Percentiles rank a stretch among this genome's conserved stretches.
Evolutionary conservation across 2,888 invertebrate species (phyloP).

Genomic region (Tachina lurida): DNA sequence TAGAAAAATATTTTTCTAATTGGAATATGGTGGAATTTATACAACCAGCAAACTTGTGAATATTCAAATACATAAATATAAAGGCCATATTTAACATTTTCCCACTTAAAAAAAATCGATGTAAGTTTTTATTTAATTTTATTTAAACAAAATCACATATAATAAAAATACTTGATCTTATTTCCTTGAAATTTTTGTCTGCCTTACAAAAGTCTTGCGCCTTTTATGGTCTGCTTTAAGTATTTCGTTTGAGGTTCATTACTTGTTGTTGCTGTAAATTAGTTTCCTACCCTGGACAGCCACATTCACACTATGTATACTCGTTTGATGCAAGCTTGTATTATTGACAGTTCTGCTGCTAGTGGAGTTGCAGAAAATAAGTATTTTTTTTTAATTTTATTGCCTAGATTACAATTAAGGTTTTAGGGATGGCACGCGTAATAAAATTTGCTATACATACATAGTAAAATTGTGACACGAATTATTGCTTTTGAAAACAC

Average conservation of each 20-base stretch:
- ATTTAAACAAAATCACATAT: neutral
- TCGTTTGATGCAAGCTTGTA: neutral
- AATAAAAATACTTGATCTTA: neutral
- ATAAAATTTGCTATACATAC: too few species aligned
- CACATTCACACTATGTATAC: slow-evolving; percentile 12
- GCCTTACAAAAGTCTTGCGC: slow-evolving; percentile 39
- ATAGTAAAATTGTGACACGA: too few species aligned
- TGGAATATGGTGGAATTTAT: slow-evolving; percentile 57
- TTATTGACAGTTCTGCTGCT: neutral
- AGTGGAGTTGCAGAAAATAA: neutral
- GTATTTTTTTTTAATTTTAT: neutral
- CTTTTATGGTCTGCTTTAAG: slow-evolving; percentile 46
- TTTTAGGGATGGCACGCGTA: too few species aligned
- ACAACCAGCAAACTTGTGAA: slow-evolving; percentile 30
- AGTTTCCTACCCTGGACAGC: slow-evolving; percentile 22
- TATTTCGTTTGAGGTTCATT: slow-evolving; percentile 4
- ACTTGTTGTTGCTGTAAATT: slow-evolving; percentile 1
- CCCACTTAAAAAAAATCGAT: slow-evolving; percentile 19
- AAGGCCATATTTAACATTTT: slow-evolving; percentile 18
- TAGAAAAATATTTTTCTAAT: slow-evolving; percentile 44
- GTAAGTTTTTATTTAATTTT: slow-evolving; percentile 46
- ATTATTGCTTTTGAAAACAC: too few species aligned
- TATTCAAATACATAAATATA: slow-evolving; percentile 11
- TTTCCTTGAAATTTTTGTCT: neutral
- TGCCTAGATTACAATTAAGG: neutral